Base-by-base conservation (phyloP, 2,113 vertebrate genomes). In the Anhinga anhinga region DNA sequence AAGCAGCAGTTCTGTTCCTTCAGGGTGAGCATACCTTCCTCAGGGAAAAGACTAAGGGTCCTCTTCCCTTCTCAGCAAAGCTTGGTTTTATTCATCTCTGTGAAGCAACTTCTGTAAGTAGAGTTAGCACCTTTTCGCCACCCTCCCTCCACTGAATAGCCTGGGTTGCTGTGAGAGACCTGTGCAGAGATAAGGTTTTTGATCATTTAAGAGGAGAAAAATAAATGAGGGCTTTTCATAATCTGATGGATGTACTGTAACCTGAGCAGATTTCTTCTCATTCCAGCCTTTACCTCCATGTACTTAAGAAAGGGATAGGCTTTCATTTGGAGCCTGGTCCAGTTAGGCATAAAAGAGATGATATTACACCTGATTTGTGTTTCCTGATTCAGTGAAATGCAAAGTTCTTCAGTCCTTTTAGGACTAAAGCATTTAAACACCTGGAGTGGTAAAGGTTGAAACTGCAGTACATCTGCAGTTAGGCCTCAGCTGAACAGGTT, bases 161-260 rank as follows among this genome's bases (percentile, higher is more conserved):
- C 42, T 52, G 63, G 25, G 53, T 49, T 42, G 16, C 38, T 86
- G 25, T 49, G 58, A 52, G 70, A 76, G 49, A 88, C 45, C 36
- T 27, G 19, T 36, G 36, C 23, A 76, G 50, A 49, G 62, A 69
- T 2, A 79, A 72, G 38, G 36, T 3, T 14, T 77, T 55, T 80
- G 47, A 36, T 88, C 49, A 30, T 72, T 90, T 15, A 25, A 72
- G 53, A 95, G 59, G 1, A 73, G 36, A 85, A 94, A 91, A 94
- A 72, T 58, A 5, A 90, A 70, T 29, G n/a, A 79, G 21, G 30
- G 50, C 56, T 45, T 90, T 96, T 83, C 8, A 1, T 95, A 65
- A 83, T 61, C 49, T 73, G 27, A n/a, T 88, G 82, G 88, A 72
- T 65, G 15, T 85, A 23, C 34, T 85, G 88, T 77, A 95, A 95